Evolutionary conservation across 2,888 invertebrate species (phyloP), one percentile per base, ranked within the genome.

Genomic region (Eupithecia abbreviata): DNA sequence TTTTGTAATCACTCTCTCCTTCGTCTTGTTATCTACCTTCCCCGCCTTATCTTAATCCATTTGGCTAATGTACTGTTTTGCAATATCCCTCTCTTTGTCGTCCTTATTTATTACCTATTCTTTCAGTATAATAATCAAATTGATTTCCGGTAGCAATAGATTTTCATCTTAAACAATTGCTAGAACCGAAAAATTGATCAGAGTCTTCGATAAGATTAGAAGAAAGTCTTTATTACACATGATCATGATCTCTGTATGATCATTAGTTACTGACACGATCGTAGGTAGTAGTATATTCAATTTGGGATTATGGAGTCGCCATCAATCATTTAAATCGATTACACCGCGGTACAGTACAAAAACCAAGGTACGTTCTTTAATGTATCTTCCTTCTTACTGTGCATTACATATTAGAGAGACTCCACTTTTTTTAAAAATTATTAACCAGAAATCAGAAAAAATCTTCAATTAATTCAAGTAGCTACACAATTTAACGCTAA

Each of bases 201-300:
- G 45, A n/a, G 55, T 66, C 66, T 65, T 58, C 72, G 72, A 75
- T 78, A 72, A 73, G n/a, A 77, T 75, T 49, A 51, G 49, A 66
- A 70, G 73, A 76, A 78, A 78, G 78, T 76, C 78, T 78, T 84
- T 84, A 85, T 85, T 84, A 84, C 82, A 66, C 72, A 30, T 62
- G 78, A 80, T 80, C 79, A 77, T 80, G 72, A 73, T 72, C 75
- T 71, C 71, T 66, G 79, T 75, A 73, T 76, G 77, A 85, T 88
- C 88, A 89, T 89, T 89, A 88, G 86, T 88, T 82, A 87, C 89
- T 88, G 88, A 86, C 89, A 86, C 68, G 67, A 72, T 71, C 74
- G 62, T 73, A 79, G 79, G 80, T 82, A 80, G 85, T 84, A 84
- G 83, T 84, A 83, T 82, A 83, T 86, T 87, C 85, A 84, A 85